Base-by-base conservation (phyloP, 2,797 vertebrate species). In the Anguilla anguilla region DNA sequence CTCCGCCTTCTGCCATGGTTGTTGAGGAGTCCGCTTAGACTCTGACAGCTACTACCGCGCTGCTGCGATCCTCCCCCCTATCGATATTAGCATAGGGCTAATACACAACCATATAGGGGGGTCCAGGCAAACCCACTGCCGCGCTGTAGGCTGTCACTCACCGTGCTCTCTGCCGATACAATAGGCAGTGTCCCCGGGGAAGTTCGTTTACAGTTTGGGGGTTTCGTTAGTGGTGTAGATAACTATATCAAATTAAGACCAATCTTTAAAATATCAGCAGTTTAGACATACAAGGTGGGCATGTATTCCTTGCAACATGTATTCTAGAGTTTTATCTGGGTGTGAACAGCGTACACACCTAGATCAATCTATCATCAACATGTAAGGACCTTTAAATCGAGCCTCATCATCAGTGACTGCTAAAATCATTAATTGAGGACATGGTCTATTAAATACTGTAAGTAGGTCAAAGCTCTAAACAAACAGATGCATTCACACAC, bases 1-100 rank as follows among this genome's bases (percentile, higher is more conserved):
- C 98, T 94, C 96, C 97, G 91, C 95, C 98, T 97, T 99, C 98
- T 97, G 98, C 97, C 98, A 99, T 99, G 97, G 97, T 97, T 97
- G 95, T 95, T 95, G 93, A 96, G 95, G 96, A 97, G 96, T 95
- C 96, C 92, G 96, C 95, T 97, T 95, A 95, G 96, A 96, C 96
- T 96, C 95, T 90, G 94, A 89, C 95, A 93, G 96, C 95, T 95
- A 94, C 95, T 91, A 89, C 95, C 88, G 87, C 89, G 91, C 90
- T 89, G 91, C 92, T 86, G 86, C 90, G 74, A 79, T 92, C 92
- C 92, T 94, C 93, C 93, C 93, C 94, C 92, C 95, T 94, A 90
- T 95, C 96, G 95, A 96, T 97, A 96, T 97, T 96, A 97, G 97
- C 97, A 96, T 97, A 96, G 90, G 97, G 97, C 97, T 97, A 98